Evolutionary conservation across 2,113 vertebrate genomes (phyloP), one percentile per base, ranked within the genome.

Genomic region (Plecotus auritus): DNA sequence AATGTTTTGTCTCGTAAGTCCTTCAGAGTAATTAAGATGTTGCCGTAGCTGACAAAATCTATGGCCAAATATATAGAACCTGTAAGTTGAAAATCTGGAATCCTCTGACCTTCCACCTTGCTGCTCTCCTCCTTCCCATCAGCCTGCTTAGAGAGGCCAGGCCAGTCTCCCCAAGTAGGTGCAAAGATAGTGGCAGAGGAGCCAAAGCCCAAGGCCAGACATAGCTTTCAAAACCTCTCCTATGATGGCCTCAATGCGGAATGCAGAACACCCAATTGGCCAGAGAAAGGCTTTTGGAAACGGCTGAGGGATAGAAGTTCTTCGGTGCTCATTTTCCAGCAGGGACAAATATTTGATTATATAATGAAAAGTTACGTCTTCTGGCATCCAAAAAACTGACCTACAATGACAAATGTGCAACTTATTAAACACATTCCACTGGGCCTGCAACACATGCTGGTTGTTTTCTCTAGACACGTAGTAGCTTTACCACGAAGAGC

Each of bases 391-490:
- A 40, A 83, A 90, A 90, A 88, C 93, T 78, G 90, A 90, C 93
- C 88, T 88, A 90, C 54, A 96, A 70, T 94, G 97, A 96, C 93
- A 97, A 94, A 95, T 92, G 94, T 97, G 96, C 82, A 96, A 94
- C 82, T 90, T 91, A 96, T 95, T 97, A 97, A 97, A 90, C 88
- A 91, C 88, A 97, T 96, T 96, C 94, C 93, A 78, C 9, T 9
- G 54, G 84, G 96, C 66, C 83, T 96, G 56, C 66, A 89, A 94
- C 59, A 82, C 42, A 2, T 56, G 69, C 89, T 77, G 59, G 74
- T 69, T 11, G 23, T 85, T 91, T 96, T 95, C 80, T 96, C 84
- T 86, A 91, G 85, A 92, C 93, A 54, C 10, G 12, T 26, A 81
- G 74, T 82, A 91, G 59, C 78, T 94, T 93, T 91, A 92, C 91